Evolutionary conservation across 2,888 invertebrate genomes (phyloP).

Genomic region (Idaea straminata): DNA sequence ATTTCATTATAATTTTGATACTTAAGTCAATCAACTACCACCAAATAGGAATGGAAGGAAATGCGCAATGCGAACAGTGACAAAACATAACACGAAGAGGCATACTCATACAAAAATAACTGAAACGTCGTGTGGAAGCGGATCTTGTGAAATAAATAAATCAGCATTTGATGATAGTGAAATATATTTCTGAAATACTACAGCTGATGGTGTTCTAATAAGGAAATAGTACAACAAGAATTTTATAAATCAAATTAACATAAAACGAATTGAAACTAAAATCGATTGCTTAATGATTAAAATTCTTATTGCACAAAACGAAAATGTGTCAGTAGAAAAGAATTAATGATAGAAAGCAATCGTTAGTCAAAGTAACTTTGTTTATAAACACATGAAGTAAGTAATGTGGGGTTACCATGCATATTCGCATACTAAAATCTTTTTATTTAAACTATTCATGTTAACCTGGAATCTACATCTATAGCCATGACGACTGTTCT

Average conservation of each 20-base stretch:
- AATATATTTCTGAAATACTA: not conserved
- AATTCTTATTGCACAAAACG: constrained; percentile 54
- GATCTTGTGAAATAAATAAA: constrained; percentile 44
- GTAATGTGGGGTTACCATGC: constrained; percentile 73
- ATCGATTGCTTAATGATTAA: constrained; percentile 34
- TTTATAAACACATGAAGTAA: constrained; percentile 81
- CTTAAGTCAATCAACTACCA: constrained; percentile 55
- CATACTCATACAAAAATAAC: constrained; percentile 37
- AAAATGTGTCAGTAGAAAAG: constrained; percentile 34
- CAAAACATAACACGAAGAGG: constrained; percentile 38
- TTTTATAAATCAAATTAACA: constrained; percentile 26
- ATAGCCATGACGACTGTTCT: constrained; percentile 78
- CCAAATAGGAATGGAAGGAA: constrained; percentile 56
- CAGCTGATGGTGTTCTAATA: not conserved
- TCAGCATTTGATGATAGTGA: not conserved
- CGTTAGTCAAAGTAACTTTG: constrained; percentile 77
- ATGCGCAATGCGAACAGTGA: constrained; percentile 48
- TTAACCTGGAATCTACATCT: constrained; percentile 58
- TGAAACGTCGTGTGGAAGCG: constrained; percentile 37
- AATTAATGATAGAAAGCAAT: constrained; percentile 57
- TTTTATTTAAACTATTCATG: constrained; percentile 52
- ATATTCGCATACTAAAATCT: constrained; percentile 60
- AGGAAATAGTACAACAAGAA: constrained; percentile 38
- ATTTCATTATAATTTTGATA: constrained; percentile 56
- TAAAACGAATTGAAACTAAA: constrained; percentile 18